Evolutionary conservation across 2,888 invertebrate species (phyloP).

Genomic region (Aplocera efformata): DNA sequence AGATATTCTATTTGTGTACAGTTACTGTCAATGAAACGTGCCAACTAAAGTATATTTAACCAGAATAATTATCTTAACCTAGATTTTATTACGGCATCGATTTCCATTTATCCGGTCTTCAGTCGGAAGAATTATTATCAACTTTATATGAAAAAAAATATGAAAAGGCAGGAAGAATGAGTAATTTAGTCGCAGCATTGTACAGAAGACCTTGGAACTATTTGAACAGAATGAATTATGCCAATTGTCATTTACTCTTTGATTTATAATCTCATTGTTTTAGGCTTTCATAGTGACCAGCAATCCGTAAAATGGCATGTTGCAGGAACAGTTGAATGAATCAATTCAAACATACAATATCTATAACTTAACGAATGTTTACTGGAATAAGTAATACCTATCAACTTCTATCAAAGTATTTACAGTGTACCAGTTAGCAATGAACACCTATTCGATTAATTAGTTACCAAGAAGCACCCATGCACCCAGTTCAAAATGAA

Average conservation of each 20-base stretch:
- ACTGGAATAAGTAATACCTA: no score
- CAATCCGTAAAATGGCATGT: conserved; percentile 22
- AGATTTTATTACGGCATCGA: conserved; percentile 13
- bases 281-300: conserved; percentile 19
- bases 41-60: conserved; percentile 58
- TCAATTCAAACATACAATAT: no score
- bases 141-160: conserved; percentile 12
- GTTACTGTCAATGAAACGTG: conserved; percentile 61
- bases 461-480: conserved; percentile 31
- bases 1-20: conserved; percentile 60
- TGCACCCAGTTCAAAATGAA: conserved; percentile 63
- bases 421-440: conserved; percentile 5
- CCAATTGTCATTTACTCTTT: conserved; percentile 15
- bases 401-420: no score
- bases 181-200: conserved; percentile 25
- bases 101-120: no score
- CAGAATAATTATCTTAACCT: conserved; percentile 55
- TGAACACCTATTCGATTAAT: conserved; percentile 11
- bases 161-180: conserved; percentile 21
- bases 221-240: conserved; percentile 22
- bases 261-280: conserved; percentile 18
- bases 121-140: background rate
- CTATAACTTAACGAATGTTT: no score
- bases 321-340: background rate
- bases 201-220: conserved; percentile 21